Conservation (phyloP, 2,888 invertebrate species). For the Stenurella melanura region DNA sequence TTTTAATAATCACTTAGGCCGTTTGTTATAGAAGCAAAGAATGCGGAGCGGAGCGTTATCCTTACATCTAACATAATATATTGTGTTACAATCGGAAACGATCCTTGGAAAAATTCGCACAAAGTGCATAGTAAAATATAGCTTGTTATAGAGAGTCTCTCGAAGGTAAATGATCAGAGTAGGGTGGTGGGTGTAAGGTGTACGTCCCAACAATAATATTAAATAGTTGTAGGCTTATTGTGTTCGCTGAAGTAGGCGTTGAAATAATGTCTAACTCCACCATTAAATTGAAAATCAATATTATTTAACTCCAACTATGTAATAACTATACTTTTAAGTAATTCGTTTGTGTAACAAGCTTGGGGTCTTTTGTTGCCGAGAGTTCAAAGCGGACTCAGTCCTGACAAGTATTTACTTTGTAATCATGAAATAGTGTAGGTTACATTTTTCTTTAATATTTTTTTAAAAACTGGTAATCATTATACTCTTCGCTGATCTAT, state of each 20-base stretch:
- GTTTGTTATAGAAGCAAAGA: slow-evolving; percentile 28
- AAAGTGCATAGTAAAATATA: slow-evolving; percentile 36
- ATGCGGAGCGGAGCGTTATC: slow-evolving; percentile 19
- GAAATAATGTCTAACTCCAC: slow-evolving; percentile 56
- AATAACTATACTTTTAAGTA: slow-evolving; percentile 43
- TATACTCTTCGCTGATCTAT: too few species aligned
- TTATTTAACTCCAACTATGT: slow-evolving; percentile 53
- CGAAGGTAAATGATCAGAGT: slow-evolving; percentile 49
- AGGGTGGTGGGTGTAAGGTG: slow-evolving; percentile 49
- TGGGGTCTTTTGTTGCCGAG: not conserved
- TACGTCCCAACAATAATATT: slow-evolving; percentile 45
- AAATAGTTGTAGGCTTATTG: slow-evolving; percentile 55
- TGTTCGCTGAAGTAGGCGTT: slow-evolving; percentile 59
- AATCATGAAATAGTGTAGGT: too few species aligned
- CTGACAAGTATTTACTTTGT: not conserved
- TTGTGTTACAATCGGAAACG: slow-evolving; percentile 36
- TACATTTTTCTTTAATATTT: too few species aligned
- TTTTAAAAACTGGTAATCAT: too few species aligned
- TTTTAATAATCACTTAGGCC: slow-evolving; percentile 37
- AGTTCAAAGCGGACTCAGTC: not conserved
- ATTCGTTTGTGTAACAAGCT: slow-evolving; percentile 35
- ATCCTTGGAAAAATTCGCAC: slow-evolving; percentile 11
- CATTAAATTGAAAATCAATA: slow-evolving; percentile 61
- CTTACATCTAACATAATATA: slow-evolving; percentile 24
- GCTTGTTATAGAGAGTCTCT: slow-evolving; percentile 46